Conservation (phyloP, 2,888 invertebrate species). For the Machimus atricapillus region DNA sequence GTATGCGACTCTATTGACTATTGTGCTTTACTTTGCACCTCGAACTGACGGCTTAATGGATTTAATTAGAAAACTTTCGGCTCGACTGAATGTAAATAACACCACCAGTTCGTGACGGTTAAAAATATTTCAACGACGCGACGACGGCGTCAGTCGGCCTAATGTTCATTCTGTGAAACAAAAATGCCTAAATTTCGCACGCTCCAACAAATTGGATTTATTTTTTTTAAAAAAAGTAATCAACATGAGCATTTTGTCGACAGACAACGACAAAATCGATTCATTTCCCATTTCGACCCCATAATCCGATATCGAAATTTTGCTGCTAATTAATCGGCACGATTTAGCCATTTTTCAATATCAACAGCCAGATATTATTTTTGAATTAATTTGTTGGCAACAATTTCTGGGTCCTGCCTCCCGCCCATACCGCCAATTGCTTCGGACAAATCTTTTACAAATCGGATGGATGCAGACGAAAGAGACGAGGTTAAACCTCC, state of each 20-base stretch:
- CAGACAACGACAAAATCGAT: not conserved
- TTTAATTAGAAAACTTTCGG: not conserved
- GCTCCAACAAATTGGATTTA: not conserved
- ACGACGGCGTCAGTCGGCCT: not conserved
- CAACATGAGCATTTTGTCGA: not conserved
- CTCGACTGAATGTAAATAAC: not conserved
- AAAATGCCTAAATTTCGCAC: not conserved
- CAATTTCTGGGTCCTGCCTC: not conserved
- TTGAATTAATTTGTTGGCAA: constrained; percentile 16
- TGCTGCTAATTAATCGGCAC: constrained; percentile 18
- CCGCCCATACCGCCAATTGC: not conserved
- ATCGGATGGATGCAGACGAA: not conserved
- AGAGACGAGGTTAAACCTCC: not conserved
- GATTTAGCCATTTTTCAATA: constrained; percentile 7
- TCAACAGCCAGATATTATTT: not conserved
- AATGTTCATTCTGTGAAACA: not conserved
- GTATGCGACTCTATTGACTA: not conserved
- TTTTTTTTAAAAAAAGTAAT: not conserved
- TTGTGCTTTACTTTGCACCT: not conserved
- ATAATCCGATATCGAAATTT: not conserved
- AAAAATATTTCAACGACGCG: not conserved
- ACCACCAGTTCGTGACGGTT: not conserved
- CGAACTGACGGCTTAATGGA: not conserved
- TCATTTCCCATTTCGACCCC: not conserved
- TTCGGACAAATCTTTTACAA: not conserved